Evolutionary conservation across 2,888 invertebrate genomes (phyloP).

Genomic region (Heliconius erato): DNA sequence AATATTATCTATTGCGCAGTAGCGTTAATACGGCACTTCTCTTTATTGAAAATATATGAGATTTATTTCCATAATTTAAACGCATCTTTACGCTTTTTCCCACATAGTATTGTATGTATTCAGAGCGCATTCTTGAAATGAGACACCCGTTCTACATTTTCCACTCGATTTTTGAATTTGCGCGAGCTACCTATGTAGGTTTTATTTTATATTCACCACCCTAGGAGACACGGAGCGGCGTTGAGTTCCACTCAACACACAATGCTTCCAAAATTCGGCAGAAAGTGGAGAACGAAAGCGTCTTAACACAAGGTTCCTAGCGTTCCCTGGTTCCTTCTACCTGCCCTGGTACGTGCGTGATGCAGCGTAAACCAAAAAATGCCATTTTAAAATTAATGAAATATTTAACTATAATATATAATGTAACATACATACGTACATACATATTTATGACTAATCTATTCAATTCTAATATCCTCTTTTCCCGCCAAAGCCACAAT

Average conservation of each 20-base stretch:
- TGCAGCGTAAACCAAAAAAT: no score
- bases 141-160: no score
- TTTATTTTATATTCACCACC: no score
- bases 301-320: background rate
- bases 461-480: slow-evolving; percentile 7
- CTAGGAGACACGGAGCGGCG: background rate
- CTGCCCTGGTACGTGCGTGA: no score
- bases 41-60: background rate
- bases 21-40: background rate
- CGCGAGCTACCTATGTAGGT: no score
- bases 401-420: background rate
- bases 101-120: background rate
- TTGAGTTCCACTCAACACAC: background rate
- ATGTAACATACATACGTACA: background rate
- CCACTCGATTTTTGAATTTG: no score
- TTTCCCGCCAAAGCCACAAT: background rate
- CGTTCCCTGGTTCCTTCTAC: no score
- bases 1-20: slow-evolving; percentile 3
- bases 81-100: background rate
- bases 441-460: slow-evolving; percentile 4
- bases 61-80: background rate
- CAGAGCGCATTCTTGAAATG: no score
- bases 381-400: background rate
- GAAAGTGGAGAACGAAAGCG: background rate
- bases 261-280: background rate